Percentiles rank a stretch among this genome's conserved stretches.
Conservation (phyloP, 2,797 vertebrate species). For the Lerista edwardsae region DNA sequence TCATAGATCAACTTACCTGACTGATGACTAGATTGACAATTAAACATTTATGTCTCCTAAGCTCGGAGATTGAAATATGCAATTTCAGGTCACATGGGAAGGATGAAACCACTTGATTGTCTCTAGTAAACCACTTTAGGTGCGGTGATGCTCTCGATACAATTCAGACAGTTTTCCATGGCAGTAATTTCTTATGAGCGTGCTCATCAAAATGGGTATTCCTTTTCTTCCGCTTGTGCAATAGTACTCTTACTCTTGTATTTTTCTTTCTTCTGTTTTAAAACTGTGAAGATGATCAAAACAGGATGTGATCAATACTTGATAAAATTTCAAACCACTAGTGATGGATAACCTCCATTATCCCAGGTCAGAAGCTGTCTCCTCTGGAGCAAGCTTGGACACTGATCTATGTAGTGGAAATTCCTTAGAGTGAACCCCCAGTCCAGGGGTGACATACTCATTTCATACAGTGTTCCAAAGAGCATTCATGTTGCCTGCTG, state of each 20-base stretch:
- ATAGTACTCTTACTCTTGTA: neutral
- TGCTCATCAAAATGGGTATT: neutral
- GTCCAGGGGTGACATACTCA: too few relatives aligned
- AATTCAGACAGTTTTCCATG: neutral
- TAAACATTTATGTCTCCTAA: constrained; percentile 75
- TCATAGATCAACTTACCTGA: constrained; percentile 55
- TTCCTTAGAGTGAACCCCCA: too few relatives aligned
- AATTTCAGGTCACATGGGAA: constrained; percentile 43
- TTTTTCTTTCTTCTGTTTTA: too few relatives aligned
- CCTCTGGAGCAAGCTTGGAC: too few relatives aligned
- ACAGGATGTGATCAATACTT: too few relatives aligned
- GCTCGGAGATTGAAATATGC: constrained; percentile 54
- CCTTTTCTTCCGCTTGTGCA: neutral
- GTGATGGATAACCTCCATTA: too few relatives aligned
- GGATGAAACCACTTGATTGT: constrained; percentile 13
- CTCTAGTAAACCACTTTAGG: neutral
- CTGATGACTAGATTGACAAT: constrained; percentile 68
- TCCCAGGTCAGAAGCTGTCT: too few relatives aligned
- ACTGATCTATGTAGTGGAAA: too few relatives aligned
- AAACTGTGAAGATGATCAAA: too few relatives aligned
- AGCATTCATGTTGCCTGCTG: too few relatives aligned
- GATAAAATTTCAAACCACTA: too few relatives aligned
- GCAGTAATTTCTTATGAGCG: constrained; percentile 2
- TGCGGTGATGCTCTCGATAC: neutral
- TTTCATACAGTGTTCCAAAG: too few relatives aligned